A percentile compares a stretch with the other conserved stretches of the same genome.
phyloP scores from a whole-genome alignment of 2,797 vertebrate genomes.

The Anguilla marmorata region DNA sequence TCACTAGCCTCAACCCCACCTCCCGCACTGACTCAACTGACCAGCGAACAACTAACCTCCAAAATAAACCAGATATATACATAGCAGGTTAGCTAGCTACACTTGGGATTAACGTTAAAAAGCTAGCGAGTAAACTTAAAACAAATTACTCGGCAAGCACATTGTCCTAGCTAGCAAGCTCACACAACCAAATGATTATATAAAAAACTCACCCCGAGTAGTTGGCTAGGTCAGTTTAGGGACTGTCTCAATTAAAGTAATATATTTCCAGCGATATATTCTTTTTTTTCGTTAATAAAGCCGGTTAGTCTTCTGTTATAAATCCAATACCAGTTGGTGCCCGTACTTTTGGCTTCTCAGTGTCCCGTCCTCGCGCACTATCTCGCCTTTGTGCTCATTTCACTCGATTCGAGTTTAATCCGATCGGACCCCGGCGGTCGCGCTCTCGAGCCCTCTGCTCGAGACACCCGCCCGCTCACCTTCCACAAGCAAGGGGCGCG shows the following conservation, averaged over 20 bases:
- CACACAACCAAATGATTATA: background rate
- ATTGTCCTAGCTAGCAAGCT: background rate
- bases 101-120: background rate
- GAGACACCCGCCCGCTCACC: constrained; percentile 13
- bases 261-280: constrained; percentile 20
- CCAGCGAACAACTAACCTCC: background rate
- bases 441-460: constrained; percentile 17
- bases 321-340: background rate
- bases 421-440: constrained; percentile 15
- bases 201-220: constrained; percentile 14
- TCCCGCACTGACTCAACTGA: background rate
- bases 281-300: background rate
- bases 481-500: constrained; percentile 21
- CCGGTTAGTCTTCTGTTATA: background rate
- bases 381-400: constrained; percentile 21
- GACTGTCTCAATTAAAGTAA: background rate
- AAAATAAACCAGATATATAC: background rate
- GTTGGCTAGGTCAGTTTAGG: constrained; percentile 19
- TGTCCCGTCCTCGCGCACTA: constrained; percentile 3
- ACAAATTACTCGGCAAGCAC: background rate
- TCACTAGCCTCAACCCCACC: background rate
- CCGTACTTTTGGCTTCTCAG: background rate
- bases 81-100: background rate
- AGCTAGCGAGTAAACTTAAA: background rate
- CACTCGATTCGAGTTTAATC: constrained; percentile 22